Evolutionary conservation across 1,140 invertebrate species (phyloP).

Genomic region (Drosophila saltans): DNA sequence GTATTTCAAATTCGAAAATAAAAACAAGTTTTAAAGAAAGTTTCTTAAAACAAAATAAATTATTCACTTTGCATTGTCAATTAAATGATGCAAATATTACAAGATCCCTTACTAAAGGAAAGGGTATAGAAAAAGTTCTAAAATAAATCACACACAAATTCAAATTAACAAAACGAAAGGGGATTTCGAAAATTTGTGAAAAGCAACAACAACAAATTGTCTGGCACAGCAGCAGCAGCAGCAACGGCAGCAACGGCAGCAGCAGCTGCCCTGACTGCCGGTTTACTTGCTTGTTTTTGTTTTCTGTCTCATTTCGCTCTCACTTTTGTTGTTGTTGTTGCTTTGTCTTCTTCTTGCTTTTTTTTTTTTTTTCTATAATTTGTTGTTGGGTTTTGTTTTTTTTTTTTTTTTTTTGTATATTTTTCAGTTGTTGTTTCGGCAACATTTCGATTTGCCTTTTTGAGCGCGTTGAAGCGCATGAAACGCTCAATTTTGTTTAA

Average conservation of each 20-base stretch:
- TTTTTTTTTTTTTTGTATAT: conserved; percentile 22
- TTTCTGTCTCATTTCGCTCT: conserved; percentile 38
- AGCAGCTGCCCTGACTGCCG: conserved; percentile 28
- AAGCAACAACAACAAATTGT: conserved; percentile 43
- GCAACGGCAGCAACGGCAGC: no score
- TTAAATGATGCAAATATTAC: conserved; percentile 33
- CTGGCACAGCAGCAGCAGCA: conserved; percentile 38
- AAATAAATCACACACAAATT: conserved; percentile 42
- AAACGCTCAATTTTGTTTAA: conserved; percentile 74
- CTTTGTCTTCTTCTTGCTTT: neutral
- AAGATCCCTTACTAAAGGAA: no score
- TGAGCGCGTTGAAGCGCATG: conserved; percentile 37
- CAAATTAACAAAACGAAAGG: conserved; percentile 26
- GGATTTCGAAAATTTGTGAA: conserved; percentile 30
- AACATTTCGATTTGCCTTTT: conserved; percentile 60
- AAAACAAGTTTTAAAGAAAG: no score
- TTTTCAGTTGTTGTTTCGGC: conserved; percentile 38
- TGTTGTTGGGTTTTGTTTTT: neutral
- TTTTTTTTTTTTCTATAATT: conserved; percentile 29
- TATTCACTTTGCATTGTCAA: conserved; percentile 28
- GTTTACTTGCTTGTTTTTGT: conserved; percentile 36
- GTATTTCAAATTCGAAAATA: no score
- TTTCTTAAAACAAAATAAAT: no score
- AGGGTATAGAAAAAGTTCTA: conserved; percentile 42
- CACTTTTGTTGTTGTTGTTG: conserved; percentile 26